A percentile compares a stretch with the other conserved stretches of the same genome.
These are phyloP conservation scores for Epinotia demarniana DNA, from an alignment of 2,888 invertebrate genomes.

Conservation along the genomic window DNA sequence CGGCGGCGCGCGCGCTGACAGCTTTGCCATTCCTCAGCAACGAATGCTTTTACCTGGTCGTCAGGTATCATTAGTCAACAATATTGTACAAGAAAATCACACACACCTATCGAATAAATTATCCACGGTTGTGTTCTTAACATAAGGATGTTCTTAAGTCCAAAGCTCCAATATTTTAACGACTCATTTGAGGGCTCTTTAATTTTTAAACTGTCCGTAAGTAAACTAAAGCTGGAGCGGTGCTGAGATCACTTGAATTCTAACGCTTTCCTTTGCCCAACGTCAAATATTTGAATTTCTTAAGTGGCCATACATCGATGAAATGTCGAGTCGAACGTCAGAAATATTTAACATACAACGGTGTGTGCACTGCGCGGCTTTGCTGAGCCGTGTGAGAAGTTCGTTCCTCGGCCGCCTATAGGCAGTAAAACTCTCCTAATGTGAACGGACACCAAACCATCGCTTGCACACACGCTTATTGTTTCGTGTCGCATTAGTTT, in stretches of 20 bases:
- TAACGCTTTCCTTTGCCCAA: conserved; percentile 84
- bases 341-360: conserved; percentile 80
- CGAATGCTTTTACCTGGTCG: conserved; percentile 7
- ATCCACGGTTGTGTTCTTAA: conserved; percentile 64
- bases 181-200: conserved; percentile 79
- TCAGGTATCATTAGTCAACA: background rate
- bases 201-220: conserved; percentile 81
- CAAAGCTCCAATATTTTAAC: conserved; percentile 68
- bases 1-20: conserved; percentile 53
- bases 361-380: conserved; percentile 63
- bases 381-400: conserved; percentile 62
- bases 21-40: conserved; percentile 17
- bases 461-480: conserved; percentile 69
- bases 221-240: conserved; percentile 77
- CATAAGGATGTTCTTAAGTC: conserved; percentile 48
- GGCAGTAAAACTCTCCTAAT: conserved; percentile 53
- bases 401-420: conserved; percentile 56
- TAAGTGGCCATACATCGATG: conserved; percentile 83
- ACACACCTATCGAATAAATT: conserved; percentile 33
- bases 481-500: conserved; percentile 77
- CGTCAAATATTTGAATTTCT: conserved; percentile 83
- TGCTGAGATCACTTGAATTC: conserved; percentile 83
- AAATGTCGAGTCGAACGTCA: conserved; percentile 74
- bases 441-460: conserved; percentile 70
- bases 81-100: background rate